These are phyloP conservation scores for Burhinus oedicnemus DNA, from an alignment of 2,113 vertebrate species.

Conservation along the genomic window DNA sequence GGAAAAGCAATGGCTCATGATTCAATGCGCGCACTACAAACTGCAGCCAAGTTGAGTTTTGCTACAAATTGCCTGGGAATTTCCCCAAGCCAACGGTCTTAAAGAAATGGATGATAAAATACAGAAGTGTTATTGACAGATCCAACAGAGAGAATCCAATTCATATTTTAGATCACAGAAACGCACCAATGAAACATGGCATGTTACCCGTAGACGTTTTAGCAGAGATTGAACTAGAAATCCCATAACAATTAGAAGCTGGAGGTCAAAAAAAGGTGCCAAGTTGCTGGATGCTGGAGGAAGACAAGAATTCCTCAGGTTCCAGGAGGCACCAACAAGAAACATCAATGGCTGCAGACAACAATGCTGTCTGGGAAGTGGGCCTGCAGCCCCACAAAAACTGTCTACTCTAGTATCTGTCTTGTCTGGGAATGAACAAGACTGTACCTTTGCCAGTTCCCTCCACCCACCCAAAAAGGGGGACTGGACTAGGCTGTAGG, in stretches of 20 bases:
- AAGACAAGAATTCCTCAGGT: not conserved
- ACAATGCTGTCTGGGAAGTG: not conserved
- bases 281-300: not conserved
- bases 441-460: not conserved
- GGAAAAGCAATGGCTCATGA: not conserved
- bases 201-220: not conserved
- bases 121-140: not conserved
- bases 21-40: not conserved
- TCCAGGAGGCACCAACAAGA: not conserved
- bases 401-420: not conserved
- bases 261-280: not conserved
- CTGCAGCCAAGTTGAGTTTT: not conserved
- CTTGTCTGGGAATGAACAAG: not conserved
- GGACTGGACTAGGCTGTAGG: not conserved
- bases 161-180: not conserved
- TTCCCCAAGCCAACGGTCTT: not conserved
- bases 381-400: not conserved
- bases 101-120: constrained; percentile 25
- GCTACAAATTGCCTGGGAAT: constrained; percentile 7
- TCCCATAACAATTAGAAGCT: not conserved
- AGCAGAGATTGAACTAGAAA: not conserved
- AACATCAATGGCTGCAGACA: not conserved
- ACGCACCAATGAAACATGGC: not conserved
- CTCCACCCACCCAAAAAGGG: not conserved
- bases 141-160: not conserved